Evolutionary conservation across 2,888 invertebrate species (phyloP).

Genomic region (Syrphus vitripennis): DNA sequence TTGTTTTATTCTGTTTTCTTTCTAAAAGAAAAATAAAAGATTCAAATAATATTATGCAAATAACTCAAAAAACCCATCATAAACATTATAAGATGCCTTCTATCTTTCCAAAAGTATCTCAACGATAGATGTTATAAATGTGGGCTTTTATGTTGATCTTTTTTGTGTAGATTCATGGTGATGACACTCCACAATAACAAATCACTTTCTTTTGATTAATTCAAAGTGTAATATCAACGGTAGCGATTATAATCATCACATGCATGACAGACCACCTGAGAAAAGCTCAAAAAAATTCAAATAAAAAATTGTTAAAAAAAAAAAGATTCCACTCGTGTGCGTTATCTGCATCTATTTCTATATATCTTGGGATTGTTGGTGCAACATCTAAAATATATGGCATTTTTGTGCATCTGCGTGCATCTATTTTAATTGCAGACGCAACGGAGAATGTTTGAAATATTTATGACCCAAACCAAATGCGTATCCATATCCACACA

Average conservation of each 20-base stretch:
- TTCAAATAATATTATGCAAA: constrained; percentile 9
- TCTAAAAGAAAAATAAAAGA: background rate
- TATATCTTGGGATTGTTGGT: background rate
- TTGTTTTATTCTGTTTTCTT: background rate
- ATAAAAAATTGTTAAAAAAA: background rate
- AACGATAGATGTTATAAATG: background rate
- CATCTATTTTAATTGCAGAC: constrained; percentile 31
- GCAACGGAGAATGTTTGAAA: constrained; percentile 9
- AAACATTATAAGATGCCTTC: background rate
- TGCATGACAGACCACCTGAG: constrained; percentile 31
- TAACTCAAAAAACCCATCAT: background rate
- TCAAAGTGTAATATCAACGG: constrained; percentile 24
- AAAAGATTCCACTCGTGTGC: background rate
- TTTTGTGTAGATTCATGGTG: background rate
- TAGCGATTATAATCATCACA: constrained; percentile 20
- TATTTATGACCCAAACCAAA: constrained; percentile 27
- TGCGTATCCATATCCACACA: background rate
- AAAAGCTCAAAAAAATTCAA: background rate
- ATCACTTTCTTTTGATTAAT: constrained; percentile 37
- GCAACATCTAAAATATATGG: background rate
- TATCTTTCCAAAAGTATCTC: background rate
- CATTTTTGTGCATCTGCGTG: constrained; percentile 38
- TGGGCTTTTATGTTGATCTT: constrained; percentile 5
- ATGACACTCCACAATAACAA: constrained; percentile 17
- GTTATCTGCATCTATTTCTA: constrained; percentile 30